Evolutionary conservation across 2,888 invertebrate genomes (phyloP), one percentile per base, ranked within the genome.

Genomic region (Euzophera pinguis): DNA sequence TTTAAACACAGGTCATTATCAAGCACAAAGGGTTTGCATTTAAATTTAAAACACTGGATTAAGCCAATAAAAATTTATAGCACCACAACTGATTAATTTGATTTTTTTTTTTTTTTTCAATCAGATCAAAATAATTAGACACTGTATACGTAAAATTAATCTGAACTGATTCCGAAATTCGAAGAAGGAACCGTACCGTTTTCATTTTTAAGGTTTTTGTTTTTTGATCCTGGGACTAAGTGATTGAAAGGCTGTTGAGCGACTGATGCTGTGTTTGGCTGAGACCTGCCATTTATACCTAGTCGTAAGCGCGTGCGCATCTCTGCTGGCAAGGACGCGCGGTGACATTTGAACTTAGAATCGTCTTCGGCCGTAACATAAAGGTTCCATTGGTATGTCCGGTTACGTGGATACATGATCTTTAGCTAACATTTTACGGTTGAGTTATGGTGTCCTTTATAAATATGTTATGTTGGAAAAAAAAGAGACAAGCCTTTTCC

Each of bases 291-390:
- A 78, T 86, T 80, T 90, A 88, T 89, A 88, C 22, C 22, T 22
- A 22, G 22, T 5, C 22, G 22, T 22, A 22, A 55, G 64, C 55
- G 65, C 45, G 59, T 56, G 70, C 67, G 64, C 67, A 58, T 64
- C 67, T 62, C 63, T 57, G 60, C 62, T 52, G 59, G 73, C 87
- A 83, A 86, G 87, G 89, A 85, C 88, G 75, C 69, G 60, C 64
- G 64, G 73, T 83, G 89, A 85, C 89, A 89, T 89, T 88, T 88
- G 84, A 86, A 87, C 86, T 84, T 79, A 82, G 78, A 74, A 56
- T 60, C 69, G 69, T 81, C 83, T 77, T 73, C 74, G 73, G 65
- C 63, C 71, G 70, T 62, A 56, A 67, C 58, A 63, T 67, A 71
- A 75, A 76, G 73, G 75, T 73, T 75, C 70, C 64, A 53, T 57